phyloP scores from a whole-genome alignment of 2,113 vertebrate species.

The Megaceryle maxima region DNA sequence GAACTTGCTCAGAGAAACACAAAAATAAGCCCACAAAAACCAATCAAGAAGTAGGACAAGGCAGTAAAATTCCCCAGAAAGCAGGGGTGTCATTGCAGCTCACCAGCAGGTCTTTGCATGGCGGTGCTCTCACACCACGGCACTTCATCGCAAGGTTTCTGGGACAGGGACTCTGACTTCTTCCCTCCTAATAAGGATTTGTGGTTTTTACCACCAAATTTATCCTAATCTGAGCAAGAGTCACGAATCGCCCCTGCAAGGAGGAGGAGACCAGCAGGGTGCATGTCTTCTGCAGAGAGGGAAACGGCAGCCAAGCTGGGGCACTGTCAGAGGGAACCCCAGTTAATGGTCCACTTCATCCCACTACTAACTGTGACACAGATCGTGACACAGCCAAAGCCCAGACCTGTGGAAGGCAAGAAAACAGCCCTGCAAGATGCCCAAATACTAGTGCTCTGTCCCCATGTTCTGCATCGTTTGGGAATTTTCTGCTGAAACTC shows the following conservation, averaged over 20 bases:
- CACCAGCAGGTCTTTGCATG: neutral
- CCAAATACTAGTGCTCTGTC: neutral
- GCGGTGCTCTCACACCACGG: neutral
- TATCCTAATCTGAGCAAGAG: neutral
- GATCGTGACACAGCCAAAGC: neutral
- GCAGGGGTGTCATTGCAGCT: neutral
- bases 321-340: neutral
- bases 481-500: neutral
- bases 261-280: neutral
- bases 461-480: too few species aligned
- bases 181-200: neutral
- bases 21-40: conserved; percentile 3
- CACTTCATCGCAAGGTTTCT: neutral
- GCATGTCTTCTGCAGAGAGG: neutral
- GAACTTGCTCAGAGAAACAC: neutral
- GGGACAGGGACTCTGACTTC: neutral
- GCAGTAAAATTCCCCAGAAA: neutral
- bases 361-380: neutral
- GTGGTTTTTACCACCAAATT: neutral
- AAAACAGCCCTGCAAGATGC: neutral
- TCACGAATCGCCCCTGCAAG: neutral
- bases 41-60: neutral
- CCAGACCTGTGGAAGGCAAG: too few species aligned
- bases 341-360: neutral
- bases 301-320: neutral